Evolutionary conservation across 2,113 vertebrate genomes (phyloP).

Genomic region (Sitta europaea): DNA sequence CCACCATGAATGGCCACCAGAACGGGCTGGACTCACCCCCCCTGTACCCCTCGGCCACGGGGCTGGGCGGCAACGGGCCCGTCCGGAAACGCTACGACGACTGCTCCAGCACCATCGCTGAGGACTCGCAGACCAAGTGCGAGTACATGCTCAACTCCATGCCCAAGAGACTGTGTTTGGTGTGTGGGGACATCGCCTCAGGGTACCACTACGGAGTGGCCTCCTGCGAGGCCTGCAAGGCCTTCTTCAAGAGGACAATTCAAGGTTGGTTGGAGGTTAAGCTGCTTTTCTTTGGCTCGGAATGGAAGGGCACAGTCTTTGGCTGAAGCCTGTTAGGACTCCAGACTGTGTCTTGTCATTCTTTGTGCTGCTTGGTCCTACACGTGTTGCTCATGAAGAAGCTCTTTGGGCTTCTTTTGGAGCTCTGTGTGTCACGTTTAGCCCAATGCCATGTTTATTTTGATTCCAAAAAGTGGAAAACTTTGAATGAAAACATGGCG

Average conservation of each 20-base stretch:
- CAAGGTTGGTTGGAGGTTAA: conserved; percentile 87
- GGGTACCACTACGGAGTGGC: conserved; percentile 99
- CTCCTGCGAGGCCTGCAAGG: conserved; percentile 98
- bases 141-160: conserved; percentile 99
- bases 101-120: conserved; percentile 95
- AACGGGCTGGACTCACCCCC: conserved; percentile 98
- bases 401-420: neutral
- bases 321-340: neutral
- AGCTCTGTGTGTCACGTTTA: neutral
- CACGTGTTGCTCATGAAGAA: neutral
- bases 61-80: conserved; percentile 86
- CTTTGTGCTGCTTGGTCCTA: neutral
- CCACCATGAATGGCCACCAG: conserved; percentile 99
- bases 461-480: neutral
- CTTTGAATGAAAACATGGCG: too few relatives aligned
- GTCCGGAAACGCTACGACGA: conserved; percentile 96
- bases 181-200: conserved; percentile 97
- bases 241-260: conserved; percentile 99
- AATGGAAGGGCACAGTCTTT: neutral
- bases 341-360: neutral
- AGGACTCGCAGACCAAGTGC: conserved; percentile 99
- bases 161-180: conserved; percentile 98
- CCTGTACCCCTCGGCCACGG: conserved; percentile 88
- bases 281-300: neutral
- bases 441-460: neutral